Conservation (phyloP, 2,113 vertebrate genomes). For the Odobenus rosmarus region DNA sequence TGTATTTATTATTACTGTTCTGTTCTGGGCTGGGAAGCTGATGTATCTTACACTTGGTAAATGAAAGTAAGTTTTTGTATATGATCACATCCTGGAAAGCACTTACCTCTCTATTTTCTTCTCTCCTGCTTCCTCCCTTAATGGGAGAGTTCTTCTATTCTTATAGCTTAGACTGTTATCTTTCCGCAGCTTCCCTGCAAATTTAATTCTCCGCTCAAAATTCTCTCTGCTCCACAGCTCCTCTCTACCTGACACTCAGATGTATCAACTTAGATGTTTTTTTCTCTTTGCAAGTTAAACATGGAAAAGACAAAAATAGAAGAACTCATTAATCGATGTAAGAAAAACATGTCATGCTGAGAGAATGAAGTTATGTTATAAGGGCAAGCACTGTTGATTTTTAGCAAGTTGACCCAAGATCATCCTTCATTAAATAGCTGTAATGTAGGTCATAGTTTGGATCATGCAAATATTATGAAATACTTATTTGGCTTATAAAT, state of each 20-base stretch:
- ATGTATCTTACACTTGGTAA: background rate
- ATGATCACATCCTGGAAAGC: background rate
- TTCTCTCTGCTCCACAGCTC: background rate
- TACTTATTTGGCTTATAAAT: slow-evolving; percentile 78
- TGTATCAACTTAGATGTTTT: slow-evolving; percentile 48
- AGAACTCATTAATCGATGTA: slow-evolving; percentile 70
- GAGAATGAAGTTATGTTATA: slow-evolving; percentile 59
- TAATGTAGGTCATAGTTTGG: slow-evolving; percentile 73
- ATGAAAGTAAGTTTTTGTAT: background rate
- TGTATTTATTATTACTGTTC: slow-evolving; percentile 26
- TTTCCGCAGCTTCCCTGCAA: background rate
- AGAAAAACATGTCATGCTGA: slow-evolving; percentile 73
- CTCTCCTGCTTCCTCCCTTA: background rate
- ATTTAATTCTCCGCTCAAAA: slow-evolving; percentile 40
- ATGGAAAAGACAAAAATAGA: slow-evolving; percentile 75
- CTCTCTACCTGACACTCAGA: slow-evolving; percentile 63
- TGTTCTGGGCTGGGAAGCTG: background rate
- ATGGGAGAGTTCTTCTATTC: background rate
- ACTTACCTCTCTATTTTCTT: background rate
- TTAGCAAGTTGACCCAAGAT: slow-evolving; percentile 69
- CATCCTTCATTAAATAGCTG: slow-evolving; percentile 78
- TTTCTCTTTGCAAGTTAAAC: slow-evolving; percentile 69
- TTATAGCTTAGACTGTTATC: background rate
- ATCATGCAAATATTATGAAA: slow-evolving; percentile 83
- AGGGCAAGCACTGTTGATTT: slow-evolving; percentile 65